Percentiles rank a stretch among this genome's conserved stretches.
phyloP scores from a whole-genome alignment of 2,113 vertebrate genomes.

The Myrmecophaga tridactyla region DNA sequence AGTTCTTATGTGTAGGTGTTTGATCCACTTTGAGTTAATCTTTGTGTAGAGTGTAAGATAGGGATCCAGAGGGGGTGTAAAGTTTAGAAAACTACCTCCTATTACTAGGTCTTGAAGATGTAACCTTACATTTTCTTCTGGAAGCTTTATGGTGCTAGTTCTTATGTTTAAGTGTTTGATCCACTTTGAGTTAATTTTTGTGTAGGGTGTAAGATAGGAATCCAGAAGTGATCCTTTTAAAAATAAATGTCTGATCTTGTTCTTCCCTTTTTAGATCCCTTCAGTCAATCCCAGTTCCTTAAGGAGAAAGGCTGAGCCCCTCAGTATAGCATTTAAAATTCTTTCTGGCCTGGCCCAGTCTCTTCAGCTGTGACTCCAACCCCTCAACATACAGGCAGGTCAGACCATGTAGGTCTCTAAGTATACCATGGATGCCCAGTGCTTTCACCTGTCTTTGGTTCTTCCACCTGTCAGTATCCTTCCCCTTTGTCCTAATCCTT shows the following conservation, averaged over 20 bases:
- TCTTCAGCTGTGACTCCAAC: background rate
- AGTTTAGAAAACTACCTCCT: too few species aligned
- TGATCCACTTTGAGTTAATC: too few species aligned
- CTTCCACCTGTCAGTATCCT: background rate
- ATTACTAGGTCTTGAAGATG: too few species aligned
- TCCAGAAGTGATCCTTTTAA: background rate
- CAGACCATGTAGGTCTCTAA: background rate
- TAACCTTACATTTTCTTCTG: too few species aligned
- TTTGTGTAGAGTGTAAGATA: too few species aligned
- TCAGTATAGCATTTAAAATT: background rate
- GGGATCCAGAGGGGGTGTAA: too few species aligned
- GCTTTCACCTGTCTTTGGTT: background rate
- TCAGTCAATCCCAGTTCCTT: background rate
- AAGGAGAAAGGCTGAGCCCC: background rate
- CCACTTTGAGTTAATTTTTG: too few species aligned
- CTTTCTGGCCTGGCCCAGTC: background rate
- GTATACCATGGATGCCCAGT: too few species aligned
- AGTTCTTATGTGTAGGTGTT: too few species aligned
- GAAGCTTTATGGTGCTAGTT: too few species aligned
- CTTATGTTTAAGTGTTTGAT: too few species aligned
- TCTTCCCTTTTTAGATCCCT: background rate
- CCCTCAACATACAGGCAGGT: background rate
- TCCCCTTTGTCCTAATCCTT: background rate
- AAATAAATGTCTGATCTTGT: background rate
- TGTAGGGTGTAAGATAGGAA: too few species aligned